Base-by-base conservation (phyloP, 1,140 invertebrate species). In the Drosophila ohnishii region DNA sequence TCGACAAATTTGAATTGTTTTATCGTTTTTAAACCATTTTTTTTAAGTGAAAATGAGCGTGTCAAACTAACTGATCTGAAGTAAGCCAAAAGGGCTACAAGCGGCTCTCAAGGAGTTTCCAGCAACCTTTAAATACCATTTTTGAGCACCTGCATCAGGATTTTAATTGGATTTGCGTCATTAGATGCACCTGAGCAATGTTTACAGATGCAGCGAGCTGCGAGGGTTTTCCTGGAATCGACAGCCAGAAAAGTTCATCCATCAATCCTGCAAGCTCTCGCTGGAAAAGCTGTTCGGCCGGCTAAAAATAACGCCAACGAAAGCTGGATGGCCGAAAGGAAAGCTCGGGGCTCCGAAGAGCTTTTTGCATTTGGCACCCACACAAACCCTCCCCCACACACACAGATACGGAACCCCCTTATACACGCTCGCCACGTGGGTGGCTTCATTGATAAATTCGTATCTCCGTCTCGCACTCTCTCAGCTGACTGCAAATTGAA, bases 381-480 rank as follows among this genome's bases (percentile, higher is more conserved):
- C 66, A 45, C 39, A 45, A 4, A 3, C 22, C 19, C 19, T 13
- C 44, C 11, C 44, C 45, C 16, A 28, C 67, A 40, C 44, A 44
- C 45, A 44, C 5, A 39, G 14, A 13, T 11, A 19, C 34, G 16
- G 19, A 30, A 32, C 16, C 25, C 42, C 37, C 62, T 63, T 11
- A 66, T 19, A 28, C 3, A 35, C 11, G 35, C 22, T 69, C n/a
- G 19, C 51, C 30, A 50, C 74, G 89, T 90, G 89, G 89, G 89
- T 80, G 89, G 81, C 70, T 90, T 86, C 89, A 90, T 90, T 90
- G 89, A 90, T 89, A 86, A 90, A 85, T 88, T 84, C 28, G 28
- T 19, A 35, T 37, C 35, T 59, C 25, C 13, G 45, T 40, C 48
- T 51, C 59, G 59, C 60, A 25, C 62, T 28, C 51, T 70, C 40